Evolutionary conservation across 2,113 vertebrate species (phyloP), one percentile per base, ranked within the genome.

Genomic region (Oncorhynchus nerka): DNA sequence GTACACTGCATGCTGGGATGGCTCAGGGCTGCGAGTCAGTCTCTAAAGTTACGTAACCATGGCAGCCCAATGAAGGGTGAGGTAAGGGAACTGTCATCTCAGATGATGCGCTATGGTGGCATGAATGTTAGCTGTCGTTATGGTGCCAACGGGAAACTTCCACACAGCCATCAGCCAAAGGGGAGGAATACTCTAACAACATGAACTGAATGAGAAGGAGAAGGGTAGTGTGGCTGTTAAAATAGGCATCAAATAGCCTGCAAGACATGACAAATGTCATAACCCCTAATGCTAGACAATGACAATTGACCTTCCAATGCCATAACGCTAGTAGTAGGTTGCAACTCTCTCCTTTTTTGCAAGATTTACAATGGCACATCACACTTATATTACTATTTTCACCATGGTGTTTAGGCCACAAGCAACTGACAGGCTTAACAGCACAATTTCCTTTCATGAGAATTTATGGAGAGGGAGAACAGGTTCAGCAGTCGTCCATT

Each of bases 101-200:
- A 32, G 6, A 70, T 48, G 64, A 85, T 79, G 79, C 81, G 57
- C 76, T 80, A 77, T 26, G 73, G 80, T 34, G 55, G 73, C 77
- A 68, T 20, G 70, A 61, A 87, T 81, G 86, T 80, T 85, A 85
- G 69, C 79, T 70, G 85, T 85, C 84, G 81, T 85, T 81, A 79
- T 74, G 79, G 86, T 82, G 84, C 66, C 13, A 62, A 75, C 19
- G 13, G 48, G 71, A 78, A 79, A 83, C 75, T 75, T 68, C 78
- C 34, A 71, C 67, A 71, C 67, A 72, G 61, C 75, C 75, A 75
- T 75, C 73, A 81, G 80, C 87, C 80, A 9, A 77, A 83, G 69
- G 75, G 81, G 70, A 32, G 24, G 11, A 77, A 34, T 75, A 48
- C 34, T 72, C 55, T 55, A 64, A 66, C 48, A 49, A 68, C 55